These are phyloP conservation scores for Australoheros facetus DNA, from an alignment of 2,797 vertebrate species.

Conservation along the genomic window DNA sequence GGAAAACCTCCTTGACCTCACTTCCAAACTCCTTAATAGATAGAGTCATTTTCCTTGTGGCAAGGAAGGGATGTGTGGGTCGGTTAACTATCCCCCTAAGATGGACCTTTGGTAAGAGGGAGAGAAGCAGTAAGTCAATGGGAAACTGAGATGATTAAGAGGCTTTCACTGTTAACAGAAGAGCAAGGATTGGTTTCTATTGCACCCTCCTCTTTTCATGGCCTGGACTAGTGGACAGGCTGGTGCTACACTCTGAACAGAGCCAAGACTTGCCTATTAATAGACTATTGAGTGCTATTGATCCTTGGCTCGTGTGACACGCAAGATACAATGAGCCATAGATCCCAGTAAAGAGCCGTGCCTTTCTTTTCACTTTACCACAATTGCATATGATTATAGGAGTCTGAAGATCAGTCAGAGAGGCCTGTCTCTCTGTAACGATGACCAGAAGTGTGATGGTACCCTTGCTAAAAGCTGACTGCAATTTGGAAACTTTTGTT, in stretches of 20 bases:
- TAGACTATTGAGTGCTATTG: conserved; percentile 87
- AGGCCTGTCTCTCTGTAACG: conserved; percentile 52
- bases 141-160: conserved; percentile 87
- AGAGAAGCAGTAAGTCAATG: conserved; percentile 81
- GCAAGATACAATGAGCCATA: conserved; percentile 85
- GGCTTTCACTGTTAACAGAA: conserved; percentile 85
- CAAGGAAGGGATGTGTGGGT: conserved; percentile 50
- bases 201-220: conserved; percentile 80
- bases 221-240: conserved; percentile 75
- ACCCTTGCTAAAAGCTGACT: conserved; percentile 65
- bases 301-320: conserved; percentile 83
- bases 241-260: conserved; percentile 76
- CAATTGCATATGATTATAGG: conserved; percentile 86
- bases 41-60: conserved; percentile 65
- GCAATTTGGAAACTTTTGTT: conserved; percentile 80
- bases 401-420: conserved; percentile 69
- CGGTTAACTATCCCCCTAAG: conserved; percentile 70
- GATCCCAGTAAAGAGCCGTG: conserved; percentile 79
- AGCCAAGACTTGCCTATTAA: conserved; percentile 83
- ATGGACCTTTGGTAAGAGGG: conserved; percentile 68
- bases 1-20: conserved; percentile 64
- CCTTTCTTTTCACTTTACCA: conserved; percentile 81
- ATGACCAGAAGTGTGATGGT: conserved; percentile 63
- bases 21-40: conserved; percentile 65
- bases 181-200: conserved; percentile 82